Evolutionary conservation across 2,797 vertebrate genomes (phyloP), one percentile per base, ranked within the genome.

Genomic region (Prionace glauca): DNA sequence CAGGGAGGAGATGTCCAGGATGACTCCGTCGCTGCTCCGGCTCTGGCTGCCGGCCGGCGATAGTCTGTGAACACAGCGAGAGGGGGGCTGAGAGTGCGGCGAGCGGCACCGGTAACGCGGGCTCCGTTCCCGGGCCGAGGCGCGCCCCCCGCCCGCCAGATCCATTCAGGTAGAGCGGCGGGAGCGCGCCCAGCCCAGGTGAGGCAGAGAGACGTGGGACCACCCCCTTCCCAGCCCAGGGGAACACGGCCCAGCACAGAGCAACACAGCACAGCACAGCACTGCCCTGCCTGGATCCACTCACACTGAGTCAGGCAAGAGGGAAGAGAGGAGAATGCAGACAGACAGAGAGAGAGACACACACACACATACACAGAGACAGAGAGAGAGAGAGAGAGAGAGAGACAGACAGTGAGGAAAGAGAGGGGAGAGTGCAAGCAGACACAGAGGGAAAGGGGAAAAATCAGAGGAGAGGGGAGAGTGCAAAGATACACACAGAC

Each of bases 1-100:
- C 96, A 98, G 97, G 96, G 98, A 95, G 11, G 98, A 97, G 97
- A 98, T 98, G 97, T 99, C 98, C 97, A 97, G 97, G 96, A 98
- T 98, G 95, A 98, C 97, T 9, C 93, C 93, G 93, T 72, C 98
- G 97, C 97, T 97, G 97, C 97, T 95, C 77, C 96, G 95, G 95
- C 95, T 96, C 69, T 74, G 79, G 50, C 96, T 95, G 96, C 96
- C 96, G 96, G 94, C 24, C 0, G 69, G n/a, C 94, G 97, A 96
- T 95, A 96, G 97, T 97, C 98, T 97, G 97, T 72, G 71, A 71
- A 60, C 95, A 95, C 96, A 96, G 96, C 56, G 72, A 60, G 41
- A 50, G 26, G 41, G 32, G n/a, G 95, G 95, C 96, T 96, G 95
- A 56, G 56, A 24, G 62, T 50, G 90, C 50, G 65, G 14, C 36